Evolutionary conservation across 2,113 vertebrate species (phyloP), one percentile per base, ranked within the genome.

Genomic region (Elephas maximus): DNA sequence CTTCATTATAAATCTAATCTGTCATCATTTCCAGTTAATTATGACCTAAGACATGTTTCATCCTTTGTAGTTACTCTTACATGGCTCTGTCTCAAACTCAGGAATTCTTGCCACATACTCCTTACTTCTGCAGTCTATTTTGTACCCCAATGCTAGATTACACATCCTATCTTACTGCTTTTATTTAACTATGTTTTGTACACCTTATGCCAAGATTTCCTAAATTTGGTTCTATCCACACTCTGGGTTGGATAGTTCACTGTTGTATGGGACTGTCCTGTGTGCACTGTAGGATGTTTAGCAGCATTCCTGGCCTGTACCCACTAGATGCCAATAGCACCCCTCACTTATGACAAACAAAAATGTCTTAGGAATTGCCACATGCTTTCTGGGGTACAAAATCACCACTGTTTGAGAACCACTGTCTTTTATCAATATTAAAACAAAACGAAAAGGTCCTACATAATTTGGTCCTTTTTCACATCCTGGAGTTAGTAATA

Each of bases 391-490:
- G n/a, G 18, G 17, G 67, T 51, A 44, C 28, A 63, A 71, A 88
- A 78, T 2, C 44, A 23, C 30, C 63, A 94, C 14, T 87, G 69
- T n/a, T 17, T 91, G 24, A 91, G 65, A 93, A 83, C n/a, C 51
- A 63, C 7, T 26, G 33, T 90, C n/a, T 85, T 65, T 53, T 37
- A 76, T 48, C 77, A 77, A 15, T 69, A 7, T 73, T 91, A 78
- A 86, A 93, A 87, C 44, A 95, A 89, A 80, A 67, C 33, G 63
- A 65, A 90, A 90, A 17, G 12, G 51, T 37, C 26, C 76, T 90
- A 63, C 6, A 45, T 74, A 67, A 65, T 48, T 76, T 45, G 23
- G 28, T 51, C 73, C 17, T 51, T 28, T 93, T 84, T 48, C 62
- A 45, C 12, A 48, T 74, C 48, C 76, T n/a, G n/a, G 30, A 20